Evolutionary conservation across 2,113 vertebrate genomes (phyloP).

Genomic region (Agelaius phoeniceus): DNA sequence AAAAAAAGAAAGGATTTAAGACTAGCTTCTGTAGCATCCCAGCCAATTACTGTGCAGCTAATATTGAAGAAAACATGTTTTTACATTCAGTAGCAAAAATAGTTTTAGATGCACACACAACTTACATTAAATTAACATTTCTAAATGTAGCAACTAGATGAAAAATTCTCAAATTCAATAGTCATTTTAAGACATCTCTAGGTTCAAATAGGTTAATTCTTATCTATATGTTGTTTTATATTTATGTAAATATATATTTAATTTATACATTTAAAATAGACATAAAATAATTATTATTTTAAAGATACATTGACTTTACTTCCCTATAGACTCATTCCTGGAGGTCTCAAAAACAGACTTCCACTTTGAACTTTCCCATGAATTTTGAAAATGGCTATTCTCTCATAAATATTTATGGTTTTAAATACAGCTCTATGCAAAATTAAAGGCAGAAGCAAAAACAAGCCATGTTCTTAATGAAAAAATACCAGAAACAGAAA

Average conservation of each 20-base stretch:
- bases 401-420: background rate
- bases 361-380: background rate
- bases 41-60: background rate
- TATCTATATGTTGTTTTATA: background rate
- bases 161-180: background rate
- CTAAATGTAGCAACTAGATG: background rate
- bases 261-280: background rate
- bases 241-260: background rate
- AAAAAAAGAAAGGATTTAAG: background rate
- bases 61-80: background rate
- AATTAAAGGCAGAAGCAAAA: background rate
- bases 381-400: background rate
- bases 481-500: background rate
- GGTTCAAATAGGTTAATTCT: background rate
- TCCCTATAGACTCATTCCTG: background rate
- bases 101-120: background rate
- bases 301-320: background rate
- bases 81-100: background rate
- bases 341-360: background rate
- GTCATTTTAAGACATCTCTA: background rate
- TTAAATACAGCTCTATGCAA: background rate
- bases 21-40: background rate
- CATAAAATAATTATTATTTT: background rate
- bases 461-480: background rate
- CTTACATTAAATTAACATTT: background rate